A percentile compares a stretch with the other conserved stretches of the same genome.
Evolutionary conservation across 2,797 vertebrate species (phyloP).

Genomic region (Iguana delicatissima): DNA sequence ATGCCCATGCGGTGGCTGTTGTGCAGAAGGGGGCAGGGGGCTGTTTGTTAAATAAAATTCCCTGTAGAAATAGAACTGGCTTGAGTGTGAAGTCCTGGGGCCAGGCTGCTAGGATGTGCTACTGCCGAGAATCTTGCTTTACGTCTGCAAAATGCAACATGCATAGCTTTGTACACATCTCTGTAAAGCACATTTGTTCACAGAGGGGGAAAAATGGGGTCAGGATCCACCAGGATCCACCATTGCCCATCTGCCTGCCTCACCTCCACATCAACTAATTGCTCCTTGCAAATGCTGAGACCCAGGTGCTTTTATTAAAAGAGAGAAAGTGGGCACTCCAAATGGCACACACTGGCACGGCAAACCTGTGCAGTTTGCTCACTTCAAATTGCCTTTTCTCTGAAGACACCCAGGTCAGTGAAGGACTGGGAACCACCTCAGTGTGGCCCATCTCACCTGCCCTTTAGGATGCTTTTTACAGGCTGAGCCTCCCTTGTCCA

Average conservation of each 20-base stretch:
- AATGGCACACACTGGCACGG: fast-evolving
- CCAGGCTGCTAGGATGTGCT: too few species aligned
- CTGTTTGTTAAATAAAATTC: too few species aligned
- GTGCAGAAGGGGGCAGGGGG: too few species aligned
- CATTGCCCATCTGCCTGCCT: neutral
- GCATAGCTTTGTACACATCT: too few species aligned
- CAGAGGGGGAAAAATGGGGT: neutral
- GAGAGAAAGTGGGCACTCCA: conserved; percentile 26
- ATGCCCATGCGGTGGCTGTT: too few species aligned
- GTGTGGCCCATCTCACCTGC: too few species aligned
- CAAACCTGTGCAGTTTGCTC: conserved; percentile 8
- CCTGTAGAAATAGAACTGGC: too few species aligned
- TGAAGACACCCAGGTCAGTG: fast-evolving
- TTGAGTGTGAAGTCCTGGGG: too few species aligned
- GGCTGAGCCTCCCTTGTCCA: too few species aligned
- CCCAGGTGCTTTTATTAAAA: conserved; percentile 35
- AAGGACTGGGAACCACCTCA: neutral
- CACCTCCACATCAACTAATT: conserved; percentile 13
- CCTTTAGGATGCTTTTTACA: neutral
- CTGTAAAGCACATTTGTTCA: too few species aligned
- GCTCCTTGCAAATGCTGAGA: conserved; percentile 13
- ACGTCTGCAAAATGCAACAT: too few species aligned
- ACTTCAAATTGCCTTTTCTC: neutral
- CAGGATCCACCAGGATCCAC: conserved; percentile 28
- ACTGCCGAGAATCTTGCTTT: too few species aligned